Conservation (phyloP, 2,113 vertebrate species). For the Vidua macroura region DNA sequence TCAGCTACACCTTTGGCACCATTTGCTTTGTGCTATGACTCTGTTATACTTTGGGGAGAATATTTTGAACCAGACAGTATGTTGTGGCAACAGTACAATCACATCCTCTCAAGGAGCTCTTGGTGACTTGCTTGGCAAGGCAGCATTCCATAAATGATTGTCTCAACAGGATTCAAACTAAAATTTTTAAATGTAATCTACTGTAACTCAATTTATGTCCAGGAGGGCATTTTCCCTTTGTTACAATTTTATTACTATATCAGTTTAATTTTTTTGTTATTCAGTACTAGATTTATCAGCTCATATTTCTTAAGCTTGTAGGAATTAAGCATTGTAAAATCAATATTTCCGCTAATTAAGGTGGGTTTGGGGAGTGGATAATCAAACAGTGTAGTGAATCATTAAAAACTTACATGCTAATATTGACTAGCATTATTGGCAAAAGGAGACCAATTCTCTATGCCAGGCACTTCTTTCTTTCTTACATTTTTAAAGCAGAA, state of each 20-base stretch:
- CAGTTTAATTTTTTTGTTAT: slow-evolving; percentile 34
- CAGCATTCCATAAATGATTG: neutral
- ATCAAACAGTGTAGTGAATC: slow-evolving; percentile 50
- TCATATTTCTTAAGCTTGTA: slow-evolving; percentile 59
- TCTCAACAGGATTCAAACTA: neutral
- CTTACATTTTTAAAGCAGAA: slow-evolving; percentile 18
- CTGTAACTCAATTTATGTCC: neutral
- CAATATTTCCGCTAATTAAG: slow-evolving; percentile 69
- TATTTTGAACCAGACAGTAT: neutral
- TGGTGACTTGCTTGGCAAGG: neutral
- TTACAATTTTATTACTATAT: slow-evolving; percentile 32
- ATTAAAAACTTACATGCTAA: slow-evolving; percentile 58
- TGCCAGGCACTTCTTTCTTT: neutral
- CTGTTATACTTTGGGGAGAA: neutral
- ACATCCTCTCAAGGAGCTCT: neutral
- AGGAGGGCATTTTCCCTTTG: neutral
- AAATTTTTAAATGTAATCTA: neutral
- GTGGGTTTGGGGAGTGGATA: neutral
- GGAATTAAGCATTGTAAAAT: slow-evolving; percentile 56
- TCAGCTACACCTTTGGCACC: neutral
- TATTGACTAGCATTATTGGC: slow-evolving; percentile 66
- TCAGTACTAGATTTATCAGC: slow-evolving; percentile 41
- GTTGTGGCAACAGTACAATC: neutral
- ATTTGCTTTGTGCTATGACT: neutral
- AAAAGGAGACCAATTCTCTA: slow-evolving; percentile 40